A percentile compares a stretch with the other conserved stretches of the same genome.
phyloP scores from a whole-genome alignment of 2,888 invertebrate species.

The Sminthurides aquaticus region DNA sequence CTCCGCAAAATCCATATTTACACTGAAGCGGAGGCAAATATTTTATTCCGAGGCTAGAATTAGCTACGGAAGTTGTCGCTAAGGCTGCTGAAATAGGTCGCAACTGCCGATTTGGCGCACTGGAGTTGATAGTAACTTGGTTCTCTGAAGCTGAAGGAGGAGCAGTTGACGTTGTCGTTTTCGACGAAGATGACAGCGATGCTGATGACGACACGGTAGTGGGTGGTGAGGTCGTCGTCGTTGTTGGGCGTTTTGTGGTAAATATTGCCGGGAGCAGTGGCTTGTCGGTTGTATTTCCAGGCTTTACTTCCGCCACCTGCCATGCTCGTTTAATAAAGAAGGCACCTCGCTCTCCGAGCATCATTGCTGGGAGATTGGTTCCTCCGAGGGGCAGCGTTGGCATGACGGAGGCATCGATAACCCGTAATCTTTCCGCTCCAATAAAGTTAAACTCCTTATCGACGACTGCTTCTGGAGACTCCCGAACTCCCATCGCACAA shows the following conservation, averaged over 20 bases:
- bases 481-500: slow-evolving; percentile 58
- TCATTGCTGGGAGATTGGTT: slow-evolving; percentile 15
- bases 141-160: neutral
- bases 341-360: neutral
- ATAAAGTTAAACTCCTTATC: slow-evolving; percentile 31
- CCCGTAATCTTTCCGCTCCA: slow-evolving; percentile 29
- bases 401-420: slow-evolving; percentile 30
- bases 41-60: too few species aligned
- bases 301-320: neutral
- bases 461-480: slow-evolving; percentile 46
- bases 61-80: too few species aligned
- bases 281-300: neutral
- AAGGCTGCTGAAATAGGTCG: too few species aligned
- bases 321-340: neutral
- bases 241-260: neutral
- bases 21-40: too few species aligned
- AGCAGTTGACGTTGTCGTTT: neutral
- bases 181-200: neutral
- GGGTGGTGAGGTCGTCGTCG: neutral
- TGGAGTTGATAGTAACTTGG: too few species aligned
- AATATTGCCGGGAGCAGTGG: neutral
- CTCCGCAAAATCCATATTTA: too few species aligned
- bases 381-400: slow-evolving; percentile 20
- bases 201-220: neutral
- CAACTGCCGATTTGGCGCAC: neutral